These are phyloP conservation scores for Nycticorax nycticorax DNA, from an alignment of 2,113 vertebrate genomes.

Conservation along the genomic window DNA sequence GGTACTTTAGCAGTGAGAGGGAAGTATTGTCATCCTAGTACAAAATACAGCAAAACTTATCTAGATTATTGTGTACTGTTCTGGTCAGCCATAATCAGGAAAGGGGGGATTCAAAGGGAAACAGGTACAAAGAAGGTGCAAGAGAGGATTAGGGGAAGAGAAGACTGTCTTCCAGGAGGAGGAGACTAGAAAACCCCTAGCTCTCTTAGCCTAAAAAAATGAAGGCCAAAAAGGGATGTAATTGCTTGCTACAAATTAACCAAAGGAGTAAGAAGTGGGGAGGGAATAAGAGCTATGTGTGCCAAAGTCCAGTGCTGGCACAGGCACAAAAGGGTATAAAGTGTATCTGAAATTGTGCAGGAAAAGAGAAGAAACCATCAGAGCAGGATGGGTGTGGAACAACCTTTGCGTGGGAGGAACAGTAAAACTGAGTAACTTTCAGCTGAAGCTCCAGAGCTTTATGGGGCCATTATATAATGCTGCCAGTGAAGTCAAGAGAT, in stretches of 20 bases:
- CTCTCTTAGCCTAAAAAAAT: background rate
- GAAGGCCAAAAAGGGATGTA: background rate
- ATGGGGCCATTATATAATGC: background rate
- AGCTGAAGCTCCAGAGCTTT: background rate
- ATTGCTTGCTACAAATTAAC: background rate
- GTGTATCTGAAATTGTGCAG: background rate
- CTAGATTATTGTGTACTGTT: background rate
- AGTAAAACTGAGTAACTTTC: slow-evolving; percentile 40
- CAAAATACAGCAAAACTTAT: background rate
- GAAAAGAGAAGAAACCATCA: background rate
- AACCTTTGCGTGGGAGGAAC: background rate
- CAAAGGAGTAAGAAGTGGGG: background rate
- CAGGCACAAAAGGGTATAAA: background rate
- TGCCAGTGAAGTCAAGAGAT: background rate
- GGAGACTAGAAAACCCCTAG: background rate
- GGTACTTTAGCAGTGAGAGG: background rate
- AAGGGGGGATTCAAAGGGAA: background rate
- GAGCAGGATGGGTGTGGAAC: background rate
- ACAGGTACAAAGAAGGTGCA: background rate
- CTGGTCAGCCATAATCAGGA: background rate
- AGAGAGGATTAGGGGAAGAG: background rate
- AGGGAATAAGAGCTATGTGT: background rate
- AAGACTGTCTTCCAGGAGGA: background rate
- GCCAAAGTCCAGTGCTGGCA: background rate
- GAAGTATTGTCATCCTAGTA: background rate